Evolutionary conservation across 1,140 invertebrate genomes (phyloP), one percentile per base, ranked within the genome.

Genomic region (Psix sp.): DNA sequence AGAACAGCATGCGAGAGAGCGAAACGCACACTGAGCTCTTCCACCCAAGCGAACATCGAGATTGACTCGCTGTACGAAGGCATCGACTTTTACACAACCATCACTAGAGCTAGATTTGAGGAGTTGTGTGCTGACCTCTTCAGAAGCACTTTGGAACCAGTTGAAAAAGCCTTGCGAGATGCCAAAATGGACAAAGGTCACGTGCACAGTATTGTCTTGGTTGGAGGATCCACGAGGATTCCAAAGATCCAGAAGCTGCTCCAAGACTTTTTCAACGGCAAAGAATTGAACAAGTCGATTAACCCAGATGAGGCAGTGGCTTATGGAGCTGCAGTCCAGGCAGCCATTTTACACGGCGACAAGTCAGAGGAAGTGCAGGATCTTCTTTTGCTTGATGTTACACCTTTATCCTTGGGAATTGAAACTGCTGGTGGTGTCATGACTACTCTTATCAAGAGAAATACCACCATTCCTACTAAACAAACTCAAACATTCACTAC

Each of bases 1-100:
- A 89, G 93, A 77, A 94, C 91, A 0, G 94, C 94, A 5, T 94
- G 93, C 66, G 95, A 96, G 84, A 88, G 92, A 56, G 93, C 94
- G 0, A 96, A 96, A 86, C 83, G 93, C 65, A 93, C 91, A 4
- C 80, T 96, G 4, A 94, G 93, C 4, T 93, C 92, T 0, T 92
- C 91, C 11, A 90, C 91, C 1, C 92, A 95, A 81, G 93, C 94
- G 0, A 88, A 87, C 17, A 89, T 94, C 6, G 91, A 93, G 78
- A 91, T 96, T 4, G 94, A 95, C 72, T 92, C 92, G 0, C 80
- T 96, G 0, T 93, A 89, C 78, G 93, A 95, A 74, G 93, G 92
- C 0, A 88, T 92, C 24, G 93, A 94, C 60, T 93, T 92, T 79
- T 92, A 93, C 80, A 91, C 91, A 0, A 91, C 88, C n/a, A 89